phyloP scores from a whole-genome alignment of 1,140 invertebrate species.

The Trichoplusia ni region DNA sequence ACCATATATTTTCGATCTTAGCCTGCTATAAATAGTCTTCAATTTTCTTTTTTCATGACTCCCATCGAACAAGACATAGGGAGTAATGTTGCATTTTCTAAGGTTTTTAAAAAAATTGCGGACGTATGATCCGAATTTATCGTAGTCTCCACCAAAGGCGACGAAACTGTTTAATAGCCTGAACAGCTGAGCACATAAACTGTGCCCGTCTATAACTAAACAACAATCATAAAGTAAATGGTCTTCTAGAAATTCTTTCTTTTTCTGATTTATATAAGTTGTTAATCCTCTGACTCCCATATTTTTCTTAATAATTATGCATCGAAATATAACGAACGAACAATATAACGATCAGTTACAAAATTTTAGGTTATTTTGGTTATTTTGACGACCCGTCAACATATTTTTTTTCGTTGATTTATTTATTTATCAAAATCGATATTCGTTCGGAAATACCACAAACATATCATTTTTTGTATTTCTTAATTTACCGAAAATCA shows the following conservation, averaged over 20 bases:
- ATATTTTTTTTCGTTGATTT: too few species aligned
- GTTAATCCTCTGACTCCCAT: constrained; percentile 94
- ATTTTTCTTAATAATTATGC: constrained; percentile 8
- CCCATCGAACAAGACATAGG: constrained; percentile 93
- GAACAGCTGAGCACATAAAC: constrained; percentile 89
- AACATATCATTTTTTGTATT: too few species aligned
- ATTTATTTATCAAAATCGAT: too few species aligned
- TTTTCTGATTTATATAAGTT: constrained; percentile 88
- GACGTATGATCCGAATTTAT: constrained; percentile 85
- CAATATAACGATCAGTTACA: too few species aligned
- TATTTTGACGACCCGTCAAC: too few species aligned
- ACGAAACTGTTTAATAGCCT: constrained; percentile 84
- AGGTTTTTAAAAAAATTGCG: constrained; percentile 88
- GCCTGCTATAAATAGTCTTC: constrained; percentile 84
- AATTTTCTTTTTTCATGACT: constrained; percentile 89
- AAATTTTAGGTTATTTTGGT: too few species aligned
- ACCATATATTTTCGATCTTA: constrained; percentile 84
- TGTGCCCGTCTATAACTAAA: constrained; percentile 92
- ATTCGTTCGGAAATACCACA: too few species aligned
- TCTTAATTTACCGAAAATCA: too few species aligned
- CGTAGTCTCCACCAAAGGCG: constrained; percentile 94
- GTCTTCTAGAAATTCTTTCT: constrained; percentile 84
- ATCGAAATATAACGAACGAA: neutral
- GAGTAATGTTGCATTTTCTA: constrained; percentile 87
- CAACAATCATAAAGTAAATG: constrained; percentile 86